Evolutionary conservation across 2,888 invertebrate genomes (phyloP).

Genomic region (Tuberolachnus salignus): DNA sequence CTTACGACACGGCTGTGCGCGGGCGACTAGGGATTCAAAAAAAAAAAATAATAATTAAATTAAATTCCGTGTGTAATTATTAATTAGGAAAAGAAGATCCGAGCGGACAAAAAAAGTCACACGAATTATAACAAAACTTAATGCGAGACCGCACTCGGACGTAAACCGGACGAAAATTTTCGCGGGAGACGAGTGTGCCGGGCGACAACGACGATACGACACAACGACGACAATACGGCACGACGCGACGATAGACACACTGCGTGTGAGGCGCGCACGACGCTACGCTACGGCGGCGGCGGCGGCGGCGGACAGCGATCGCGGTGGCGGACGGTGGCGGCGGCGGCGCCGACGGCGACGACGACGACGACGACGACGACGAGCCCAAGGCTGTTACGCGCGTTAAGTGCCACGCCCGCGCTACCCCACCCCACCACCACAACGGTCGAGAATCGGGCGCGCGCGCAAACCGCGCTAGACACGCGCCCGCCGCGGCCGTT

Average conservation of each 20-base stretch:
- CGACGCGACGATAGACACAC: conserved; percentile 42
- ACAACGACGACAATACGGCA: conserved; percentile 8
- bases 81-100: neutral
- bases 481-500: neutral
- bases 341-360: conserved; percentile 11
- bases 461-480: conserved; percentile 19
- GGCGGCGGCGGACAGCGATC: conserved; percentile 13
- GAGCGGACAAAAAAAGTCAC: neutral
- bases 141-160: too few species aligned
- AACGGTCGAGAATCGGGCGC: neutral
- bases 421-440: conserved; percentile 21
- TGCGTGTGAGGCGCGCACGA: conserved; percentile 26
- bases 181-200: neutral
- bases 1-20: neutral
- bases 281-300: conserved; percentile 21
- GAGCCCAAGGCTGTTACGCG: conserved; percentile 50
- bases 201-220: neutral
- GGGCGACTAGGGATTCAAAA: neutral
- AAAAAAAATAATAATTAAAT: neutral
- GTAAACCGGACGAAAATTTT: neutral
- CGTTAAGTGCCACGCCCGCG: conserved; percentile 56
- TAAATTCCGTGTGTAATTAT: neutral
- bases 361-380: conserved; percentile 4
- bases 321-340: neutral
- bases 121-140: neutral